A percentile compares a stretch with the other conserved stretches of the same genome.
phyloP scores from a whole-genome alignment of 2,797 vertebrate genomes.

The Triplophysa yarkandensis region DNA sequence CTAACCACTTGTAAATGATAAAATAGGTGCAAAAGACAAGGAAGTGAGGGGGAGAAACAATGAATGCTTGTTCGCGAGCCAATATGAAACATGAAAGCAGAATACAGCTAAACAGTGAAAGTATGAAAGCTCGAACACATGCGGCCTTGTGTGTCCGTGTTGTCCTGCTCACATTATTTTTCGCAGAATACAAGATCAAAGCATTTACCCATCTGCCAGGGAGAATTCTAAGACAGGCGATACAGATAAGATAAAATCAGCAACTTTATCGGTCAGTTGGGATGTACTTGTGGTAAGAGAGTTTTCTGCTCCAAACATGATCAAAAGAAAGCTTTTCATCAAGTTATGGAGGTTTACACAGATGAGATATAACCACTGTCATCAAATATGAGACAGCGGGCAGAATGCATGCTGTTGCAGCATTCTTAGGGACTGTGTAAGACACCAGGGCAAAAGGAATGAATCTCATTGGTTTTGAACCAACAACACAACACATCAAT shows the following conservation, averaged over 20 bases:
- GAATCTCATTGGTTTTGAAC: background rate
- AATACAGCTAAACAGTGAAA: constrained; percentile 45
- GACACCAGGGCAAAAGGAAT: background rate
- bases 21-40: constrained; percentile 54
- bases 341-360: constrained; percentile 26
- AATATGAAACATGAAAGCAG: constrained; percentile 44
- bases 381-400: constrained; percentile 4
- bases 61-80: constrained; percentile 49
- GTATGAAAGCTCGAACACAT: constrained; percentile 14
- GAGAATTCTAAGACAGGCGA: constrained; percentile 27
- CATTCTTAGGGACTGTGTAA: background rate
- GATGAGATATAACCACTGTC: constrained; percentile 36
- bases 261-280: constrained; percentile 16
- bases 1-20: constrained; percentile 41
- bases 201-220: constrained; percentile 18
- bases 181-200: constrained; percentile 47
- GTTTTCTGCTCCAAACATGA: constrained; percentile 32
- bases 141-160: constrained; percentile 23
- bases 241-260: constrained; percentile 30
- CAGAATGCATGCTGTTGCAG: constrained; percentile 5
- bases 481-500: background rate
- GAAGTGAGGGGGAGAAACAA: constrained; percentile 44
- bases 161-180: constrained; percentile 23
- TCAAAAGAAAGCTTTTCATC: constrained; percentile 36
- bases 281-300: constrained; percentile 22